A percentile compares a stretch with the other conserved stretches of the same genome.
These are phyloP conservation scores for Gymnosoma rotundatum DNA, from an alignment of 2,888 invertebrate species.

Conservation along the genomic window DNA sequence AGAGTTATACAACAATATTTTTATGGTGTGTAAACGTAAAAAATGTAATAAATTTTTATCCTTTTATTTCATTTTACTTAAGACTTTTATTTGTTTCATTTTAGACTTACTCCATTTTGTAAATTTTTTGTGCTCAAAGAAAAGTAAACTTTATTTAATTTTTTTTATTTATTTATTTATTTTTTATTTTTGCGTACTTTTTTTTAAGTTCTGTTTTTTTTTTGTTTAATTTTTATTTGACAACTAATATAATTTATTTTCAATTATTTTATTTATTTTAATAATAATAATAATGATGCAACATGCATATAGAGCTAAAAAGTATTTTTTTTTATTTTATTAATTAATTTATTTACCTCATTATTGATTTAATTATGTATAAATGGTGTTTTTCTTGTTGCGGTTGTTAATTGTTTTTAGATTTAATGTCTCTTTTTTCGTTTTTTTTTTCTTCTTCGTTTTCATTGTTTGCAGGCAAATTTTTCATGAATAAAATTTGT, in stretches of 20 bases:
- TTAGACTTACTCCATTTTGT: not conserved
- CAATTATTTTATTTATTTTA: conserved; percentile 52
- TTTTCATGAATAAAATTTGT: conserved; percentile 55
- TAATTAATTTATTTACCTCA: no score
- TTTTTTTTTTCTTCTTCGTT: conserved; percentile 12
- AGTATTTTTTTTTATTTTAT: conserved; percentile 46
- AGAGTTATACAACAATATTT: no score
- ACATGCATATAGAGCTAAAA: conserved; percentile 68
- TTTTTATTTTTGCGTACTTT: conserved; percentile 50
- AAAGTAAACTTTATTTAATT: conserved; percentile 19
- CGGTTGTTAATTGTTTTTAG: conserved; percentile 52
- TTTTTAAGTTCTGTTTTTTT: conserved; percentile 26
- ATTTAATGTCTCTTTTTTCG: conserved; percentile 37
- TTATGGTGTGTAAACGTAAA: no score
- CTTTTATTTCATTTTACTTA: not conserved
- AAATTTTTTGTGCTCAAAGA: conserved; percentile 46
- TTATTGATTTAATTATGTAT: conserved; percentile 55
- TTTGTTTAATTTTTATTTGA: conserved; percentile 55
- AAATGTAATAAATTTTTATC: not conserved
- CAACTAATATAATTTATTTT: conserved; percentile 65
- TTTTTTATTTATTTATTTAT: conserved; percentile 45
- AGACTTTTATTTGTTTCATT: conserved; percentile 23
- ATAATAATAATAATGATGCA: conserved; percentile 61
- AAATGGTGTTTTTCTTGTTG: conserved; percentile 66
- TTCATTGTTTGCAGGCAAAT: conserved; percentile 57